These are phyloP conservation scores for Trissolcus japonicus DNA, from an alignment of 2,888 invertebrate genomes.

Conservation along the genomic window DNA sequence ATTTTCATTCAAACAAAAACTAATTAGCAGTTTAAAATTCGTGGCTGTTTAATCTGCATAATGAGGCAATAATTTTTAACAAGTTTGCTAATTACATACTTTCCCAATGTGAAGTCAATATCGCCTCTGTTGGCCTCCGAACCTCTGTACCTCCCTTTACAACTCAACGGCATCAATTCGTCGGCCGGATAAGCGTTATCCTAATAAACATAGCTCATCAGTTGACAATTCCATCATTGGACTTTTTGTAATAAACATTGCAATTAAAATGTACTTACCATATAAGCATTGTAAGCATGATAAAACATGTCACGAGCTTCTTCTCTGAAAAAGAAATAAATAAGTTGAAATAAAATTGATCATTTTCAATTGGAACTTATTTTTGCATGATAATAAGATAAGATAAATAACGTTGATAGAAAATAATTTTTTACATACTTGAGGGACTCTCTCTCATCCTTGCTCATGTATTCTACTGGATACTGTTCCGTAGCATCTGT, in stretches of 20 bases:
- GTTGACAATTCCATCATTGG: neutral
- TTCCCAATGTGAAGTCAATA: constrained; percentile 97
- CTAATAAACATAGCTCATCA: constrained; percentile 65
- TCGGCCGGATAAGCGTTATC: constrained; percentile 98
- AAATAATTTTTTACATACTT: constrained; percentile 73
- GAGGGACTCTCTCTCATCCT: constrained; percentile 81
- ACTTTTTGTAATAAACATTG: neutral
- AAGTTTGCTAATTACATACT: constrained; percentile 82
- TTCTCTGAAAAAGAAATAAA: constrained; percentile 79
- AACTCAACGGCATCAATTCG: constrained; percentile 97
- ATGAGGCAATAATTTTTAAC: too few relatives aligned
- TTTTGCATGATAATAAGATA: constrained; percentile 1
- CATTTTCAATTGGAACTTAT: neutral
- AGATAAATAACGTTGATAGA: constrained; percentile 7
- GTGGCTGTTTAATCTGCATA: neutral
- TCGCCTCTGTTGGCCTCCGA: constrained; percentile 94
- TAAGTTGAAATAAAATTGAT: constrained; percentile 2
- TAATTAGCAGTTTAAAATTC: neutral
- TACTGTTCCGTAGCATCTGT: constrained; percentile 64
- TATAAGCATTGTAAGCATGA: constrained; percentile 96
- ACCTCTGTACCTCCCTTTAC: constrained; percentile 93
- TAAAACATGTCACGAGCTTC: constrained; percentile 97
- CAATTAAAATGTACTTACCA: constrained; percentile 78
- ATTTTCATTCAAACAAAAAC: neutral
- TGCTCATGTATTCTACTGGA: constrained; percentile 79